Evolutionary conservation across 1,140 invertebrate genomes (phyloP).

Genomic region (Battus philenor): DNA sequence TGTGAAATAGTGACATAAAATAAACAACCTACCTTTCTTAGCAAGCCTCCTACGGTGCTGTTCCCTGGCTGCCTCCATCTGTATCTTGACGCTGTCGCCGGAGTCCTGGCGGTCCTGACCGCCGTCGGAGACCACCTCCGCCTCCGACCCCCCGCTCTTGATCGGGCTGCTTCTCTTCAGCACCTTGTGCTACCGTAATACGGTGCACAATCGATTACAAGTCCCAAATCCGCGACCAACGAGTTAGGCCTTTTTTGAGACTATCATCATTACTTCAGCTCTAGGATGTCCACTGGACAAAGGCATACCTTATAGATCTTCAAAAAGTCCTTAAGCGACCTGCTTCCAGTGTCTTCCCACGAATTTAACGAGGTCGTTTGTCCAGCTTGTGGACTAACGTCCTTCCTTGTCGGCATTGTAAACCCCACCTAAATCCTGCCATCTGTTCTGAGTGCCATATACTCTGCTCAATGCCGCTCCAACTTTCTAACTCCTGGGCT

Average conservation of each 20-base stretch:
- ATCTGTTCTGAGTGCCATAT: too few species aligned
- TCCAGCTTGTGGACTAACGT: too few species aligned
- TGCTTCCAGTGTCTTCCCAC: too few species aligned
- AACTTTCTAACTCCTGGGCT: too few species aligned
- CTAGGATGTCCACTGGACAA: too few species aligned
- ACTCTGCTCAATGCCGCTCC: too few species aligned
- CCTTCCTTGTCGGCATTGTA: too few species aligned
- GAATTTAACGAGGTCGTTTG: too few species aligned
- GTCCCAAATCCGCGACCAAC: neutral
- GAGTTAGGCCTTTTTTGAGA: neutral
- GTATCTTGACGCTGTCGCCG: slow-evolving; percentile 65
- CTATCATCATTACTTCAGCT: neutral
- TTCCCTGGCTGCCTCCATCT: slow-evolving; percentile 70
- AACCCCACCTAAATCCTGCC: too few species aligned
- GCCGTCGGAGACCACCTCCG: slow-evolving; percentile 47
- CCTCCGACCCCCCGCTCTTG: slow-evolving; percentile 59
- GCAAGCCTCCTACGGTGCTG: slow-evolving; percentile 60
- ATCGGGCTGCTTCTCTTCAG: slow-evolving; percentile 59
- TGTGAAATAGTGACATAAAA: too few species aligned
- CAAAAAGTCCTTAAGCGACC: too few species aligned
- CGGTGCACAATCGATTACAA: neutral
- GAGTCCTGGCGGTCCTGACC: slow-evolving; percentile 44
- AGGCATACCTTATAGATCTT: neutral
- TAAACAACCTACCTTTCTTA: slow-evolving; percentile 69
- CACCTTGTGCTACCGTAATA: slow-evolving; percentile 56